These are phyloP conservation scores for Lochmaea crataegi DNA, from an alignment of 2,888 invertebrate species.

Conservation along the genomic window DNA sequence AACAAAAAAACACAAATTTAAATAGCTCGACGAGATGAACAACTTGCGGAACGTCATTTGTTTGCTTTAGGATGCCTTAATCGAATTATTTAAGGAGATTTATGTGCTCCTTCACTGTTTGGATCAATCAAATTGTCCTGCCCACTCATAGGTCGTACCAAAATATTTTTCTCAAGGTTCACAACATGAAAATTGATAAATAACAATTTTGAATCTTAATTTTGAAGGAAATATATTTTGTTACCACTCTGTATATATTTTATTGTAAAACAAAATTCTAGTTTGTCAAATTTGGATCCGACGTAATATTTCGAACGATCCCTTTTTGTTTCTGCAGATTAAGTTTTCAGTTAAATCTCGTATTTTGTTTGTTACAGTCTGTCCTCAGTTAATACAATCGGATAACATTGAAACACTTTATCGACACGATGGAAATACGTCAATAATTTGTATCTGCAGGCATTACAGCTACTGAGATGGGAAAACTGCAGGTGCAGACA, in stretches of 20 bases:
- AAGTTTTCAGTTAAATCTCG: too few species aligned
- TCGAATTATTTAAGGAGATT: constrained; percentile 42
- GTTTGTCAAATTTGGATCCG: too few species aligned
- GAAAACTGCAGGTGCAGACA: constrained; percentile 5
- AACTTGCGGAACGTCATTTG: constrained; percentile 30
- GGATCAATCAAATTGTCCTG: constrained; percentile 14
- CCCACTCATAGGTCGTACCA: not conserved
- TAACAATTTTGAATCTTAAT: too few species aligned
- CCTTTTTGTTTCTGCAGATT: too few species aligned
- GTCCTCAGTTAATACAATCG: not conserved
- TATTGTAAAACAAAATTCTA: too few species aligned
- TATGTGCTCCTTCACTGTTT: constrained; percentile 36
- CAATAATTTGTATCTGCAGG: not conserved
- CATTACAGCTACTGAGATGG: not conserved
- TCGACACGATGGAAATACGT: constrained; percentile 1
- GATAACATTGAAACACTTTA: constrained; percentile 9
- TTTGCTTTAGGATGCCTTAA: constrained; percentile 41
- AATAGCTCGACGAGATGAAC: constrained; percentile 25
- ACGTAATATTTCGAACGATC: too few species aligned
- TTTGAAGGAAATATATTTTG: too few species aligned
- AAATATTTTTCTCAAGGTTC: not conserved
- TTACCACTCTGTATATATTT: too few species aligned
- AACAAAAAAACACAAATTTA: constrained; percentile 19
- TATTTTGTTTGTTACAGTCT: too few species aligned
- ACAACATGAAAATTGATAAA: too few species aligned